Conservation (phyloP, 2,888 invertebrate species). For the Bellardia bayeri region DNA sequence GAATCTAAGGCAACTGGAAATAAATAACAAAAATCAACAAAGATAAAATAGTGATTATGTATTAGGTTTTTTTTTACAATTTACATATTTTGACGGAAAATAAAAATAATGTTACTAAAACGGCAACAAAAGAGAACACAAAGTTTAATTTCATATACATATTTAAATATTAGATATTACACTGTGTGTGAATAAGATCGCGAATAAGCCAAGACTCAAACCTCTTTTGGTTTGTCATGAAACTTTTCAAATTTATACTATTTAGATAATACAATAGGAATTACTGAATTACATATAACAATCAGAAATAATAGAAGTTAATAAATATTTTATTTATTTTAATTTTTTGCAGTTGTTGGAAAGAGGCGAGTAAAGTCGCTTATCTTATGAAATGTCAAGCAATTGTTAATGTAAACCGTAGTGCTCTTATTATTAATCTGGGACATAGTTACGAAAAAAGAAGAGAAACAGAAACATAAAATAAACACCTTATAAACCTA, state of each 20-base stretch:
- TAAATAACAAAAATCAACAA: background rate
- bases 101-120: too few relatives aligned
- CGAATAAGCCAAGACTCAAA: too few relatives aligned
- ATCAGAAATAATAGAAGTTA: background rate
- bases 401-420: slow-evolving; percentile 56
- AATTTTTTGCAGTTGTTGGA: slow-evolving; percentile 28
- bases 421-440: slow-evolving; percentile 64
- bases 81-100: background rate
- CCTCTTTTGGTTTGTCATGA: too few relatives aligned
- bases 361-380: background rate
- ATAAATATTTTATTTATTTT: background rate
- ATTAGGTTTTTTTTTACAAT: background rate
- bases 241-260: background rate
- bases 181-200: too few relatives aligned
- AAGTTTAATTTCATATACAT: too few relatives aligned
- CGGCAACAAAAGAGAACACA: too few relatives aligned
- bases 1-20: background rate
- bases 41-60: background rate
- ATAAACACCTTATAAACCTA: background rate
- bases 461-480: slow-evolving; percentile 1
- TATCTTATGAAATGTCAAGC: slow-evolving; percentile 36
- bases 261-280: background rate
- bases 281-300: background rate
- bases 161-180: too few relatives aligned
- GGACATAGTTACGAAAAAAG: slow-evolving; percentile 32